phyloP scores from a whole-genome alignment of 1,140 invertebrate species.

The Heliothis subflexa region DNA sequence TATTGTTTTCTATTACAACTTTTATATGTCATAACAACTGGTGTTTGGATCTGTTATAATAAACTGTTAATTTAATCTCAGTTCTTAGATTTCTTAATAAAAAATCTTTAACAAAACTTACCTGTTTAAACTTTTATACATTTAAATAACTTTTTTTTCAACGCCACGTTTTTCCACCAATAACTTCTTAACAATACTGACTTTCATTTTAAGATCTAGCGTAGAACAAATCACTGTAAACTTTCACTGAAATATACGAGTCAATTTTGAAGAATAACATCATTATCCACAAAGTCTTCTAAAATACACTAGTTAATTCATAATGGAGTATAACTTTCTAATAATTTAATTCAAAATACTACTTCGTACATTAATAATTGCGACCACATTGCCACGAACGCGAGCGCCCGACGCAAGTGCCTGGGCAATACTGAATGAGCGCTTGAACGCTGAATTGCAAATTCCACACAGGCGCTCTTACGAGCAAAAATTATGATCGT shows the following conservation, averaged over 20 bases:
- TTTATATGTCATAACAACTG: too few relatives aligned
- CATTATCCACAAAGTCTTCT: neutral
- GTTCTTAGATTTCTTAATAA: neutral
- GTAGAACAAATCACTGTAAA: constrained; percentile 19
- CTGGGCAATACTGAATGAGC: constrained; percentile 56
- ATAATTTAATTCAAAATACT: constrained; percentile 7
- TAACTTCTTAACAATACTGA: constrained; percentile 24
- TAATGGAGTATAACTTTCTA: neutral
- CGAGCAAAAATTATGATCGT: constrained; percentile 11
- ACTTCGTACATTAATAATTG: neutral
- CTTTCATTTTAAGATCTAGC: neutral
- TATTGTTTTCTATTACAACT: too few relatives aligned
- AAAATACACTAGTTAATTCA: neutral
- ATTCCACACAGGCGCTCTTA: constrained; percentile 37
- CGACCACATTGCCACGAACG: constrained; percentile 14
- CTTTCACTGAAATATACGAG: neutral
- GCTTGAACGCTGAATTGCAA: neutral
- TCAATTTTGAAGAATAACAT: neutral
- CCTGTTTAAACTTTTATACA: constrained; percentile 21
- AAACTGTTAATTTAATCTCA: too few relatives aligned
- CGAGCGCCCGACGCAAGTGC: constrained; percentile 52
- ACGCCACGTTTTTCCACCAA: neutral
- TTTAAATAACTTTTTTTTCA: neutral
- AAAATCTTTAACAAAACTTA: neutral
- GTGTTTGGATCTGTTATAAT: too few relatives aligned